These are phyloP conservation scores for Mastomys natalensis DNA, from an alignment of 2,113 vertebrate genomes.

Conservation along the genomic window DNA sequence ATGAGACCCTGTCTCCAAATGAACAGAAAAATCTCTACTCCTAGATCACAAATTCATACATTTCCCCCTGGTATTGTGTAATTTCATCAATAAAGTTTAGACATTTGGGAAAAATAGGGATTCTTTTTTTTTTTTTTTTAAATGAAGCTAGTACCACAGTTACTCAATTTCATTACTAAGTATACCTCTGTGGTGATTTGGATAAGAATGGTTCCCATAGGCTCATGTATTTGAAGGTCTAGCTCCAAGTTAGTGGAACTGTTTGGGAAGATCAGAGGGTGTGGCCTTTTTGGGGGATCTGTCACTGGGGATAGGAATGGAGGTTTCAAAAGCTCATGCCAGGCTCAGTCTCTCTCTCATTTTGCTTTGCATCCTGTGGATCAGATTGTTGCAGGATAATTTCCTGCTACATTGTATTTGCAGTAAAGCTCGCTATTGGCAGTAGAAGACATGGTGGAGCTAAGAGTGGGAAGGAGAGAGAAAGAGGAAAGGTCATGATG, in stretches of 20 bases:
- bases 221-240: not conserved
- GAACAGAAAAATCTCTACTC: not conserved
- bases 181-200: not conserved
- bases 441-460: too few species aligned
- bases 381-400: not conserved
- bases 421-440: too few species aligned
- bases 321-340: not conserved
- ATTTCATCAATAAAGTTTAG: not conserved
- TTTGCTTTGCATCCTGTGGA: not conserved
- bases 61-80: not conserved
- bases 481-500: not conserved
- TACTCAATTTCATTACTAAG: not conserved
- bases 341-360: not conserved
- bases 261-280: not conserved
- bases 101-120: not conserved
- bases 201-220: not conserved
- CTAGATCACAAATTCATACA: not conserved
- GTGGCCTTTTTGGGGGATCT: not conserved
- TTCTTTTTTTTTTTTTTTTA: not conserved
- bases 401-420: too few species aligned
- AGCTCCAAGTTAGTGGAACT: not conserved
- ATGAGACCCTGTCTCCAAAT: not conserved
- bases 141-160: not conserved
- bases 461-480: too few species aligned
- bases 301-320: not conserved